A percentile compares a stretch with the other conserved stretches of the same genome.
Conservation (phyloP, 2,113 vertebrate species). For the Sphyrna mokarran region DNA sequence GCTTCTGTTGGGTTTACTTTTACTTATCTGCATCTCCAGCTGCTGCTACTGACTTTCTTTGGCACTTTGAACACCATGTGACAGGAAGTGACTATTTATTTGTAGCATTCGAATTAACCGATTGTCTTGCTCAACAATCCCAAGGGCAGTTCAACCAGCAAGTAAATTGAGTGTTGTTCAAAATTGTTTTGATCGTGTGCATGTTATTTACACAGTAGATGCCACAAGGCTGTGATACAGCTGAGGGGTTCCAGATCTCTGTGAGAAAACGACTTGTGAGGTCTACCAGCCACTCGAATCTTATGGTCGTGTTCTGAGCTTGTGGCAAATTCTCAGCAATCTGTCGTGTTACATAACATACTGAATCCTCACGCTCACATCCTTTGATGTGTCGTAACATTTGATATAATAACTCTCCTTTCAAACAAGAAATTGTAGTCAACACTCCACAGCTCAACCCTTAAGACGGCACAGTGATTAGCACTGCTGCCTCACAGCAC, state of each 20-base stretch:
- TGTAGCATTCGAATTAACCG: neutral
- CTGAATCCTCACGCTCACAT: neutral
- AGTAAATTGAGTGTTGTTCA: neutral
- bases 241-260: neutral
- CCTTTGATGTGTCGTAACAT: neutral
- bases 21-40: neutral
- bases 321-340: neutral
- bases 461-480: too few species aligned
- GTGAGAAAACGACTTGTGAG: neutral
- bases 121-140: neutral
- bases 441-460: neutral
- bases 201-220: neutral
- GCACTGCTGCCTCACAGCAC: too few species aligned
- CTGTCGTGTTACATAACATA: neutral
- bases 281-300: neutral
- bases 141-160: neutral
- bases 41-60: neutral
- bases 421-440: neutral
- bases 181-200: neutral
- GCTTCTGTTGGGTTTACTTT: neutral
- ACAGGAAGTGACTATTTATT: neutral
- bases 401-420: neutral
- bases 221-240: neutral
- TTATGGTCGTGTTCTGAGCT: neutral
- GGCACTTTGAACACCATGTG: neutral